phyloP scores from a whole-genome alignment of 2,888 invertebrate genomes.

The Iselma pallidipennis region DNA sequence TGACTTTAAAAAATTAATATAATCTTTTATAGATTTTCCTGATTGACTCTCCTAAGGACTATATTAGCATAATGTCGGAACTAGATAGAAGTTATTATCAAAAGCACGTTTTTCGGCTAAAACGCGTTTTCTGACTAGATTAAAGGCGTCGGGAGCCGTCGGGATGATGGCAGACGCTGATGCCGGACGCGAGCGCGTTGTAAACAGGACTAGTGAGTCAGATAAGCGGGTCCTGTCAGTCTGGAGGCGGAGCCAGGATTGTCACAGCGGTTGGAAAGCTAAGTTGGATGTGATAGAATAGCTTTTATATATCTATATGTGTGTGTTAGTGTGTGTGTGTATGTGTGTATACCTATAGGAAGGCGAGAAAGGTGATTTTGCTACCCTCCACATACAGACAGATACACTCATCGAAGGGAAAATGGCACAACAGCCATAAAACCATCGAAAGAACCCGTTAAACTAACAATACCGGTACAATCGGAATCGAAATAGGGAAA shows the following conservation, averaged over 20 bases:
- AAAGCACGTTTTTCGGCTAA: not conserved
- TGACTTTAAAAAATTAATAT: no score
- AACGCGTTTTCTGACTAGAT: constrained; percentile 40
- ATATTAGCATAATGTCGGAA: no score
- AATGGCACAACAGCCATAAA: not conserved
- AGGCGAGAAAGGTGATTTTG: constrained; percentile 27
- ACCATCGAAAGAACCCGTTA: not conserved
- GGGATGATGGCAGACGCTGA: constrained; percentile 46
- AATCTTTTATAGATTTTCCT: not conserved
- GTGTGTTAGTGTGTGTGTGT: not conserved
- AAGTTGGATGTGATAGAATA: constrained; percentile 50
- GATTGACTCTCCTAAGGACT: not conserved
- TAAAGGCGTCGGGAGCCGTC: constrained; percentile 46
- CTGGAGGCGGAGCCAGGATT: constrained; percentile 52
- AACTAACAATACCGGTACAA: not conserved
- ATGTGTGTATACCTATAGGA: constrained; percentile 40
- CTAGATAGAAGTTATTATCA: no score
- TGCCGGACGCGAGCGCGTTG: constrained; percentile 48
- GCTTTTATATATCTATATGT: constrained; percentile 14
- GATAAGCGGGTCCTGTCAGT: constrained; percentile 51
- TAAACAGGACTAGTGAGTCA: constrained; percentile 54
- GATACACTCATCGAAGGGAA: not conserved
- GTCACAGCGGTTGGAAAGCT: constrained; percentile 56
- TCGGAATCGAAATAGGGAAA: not conserved
- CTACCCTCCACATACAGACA: not conserved